These are phyloP conservation scores for Drosophila murphyi DNA, from an alignment of 1,140 invertebrate genomes.

Conservation along the genomic window DNA sequence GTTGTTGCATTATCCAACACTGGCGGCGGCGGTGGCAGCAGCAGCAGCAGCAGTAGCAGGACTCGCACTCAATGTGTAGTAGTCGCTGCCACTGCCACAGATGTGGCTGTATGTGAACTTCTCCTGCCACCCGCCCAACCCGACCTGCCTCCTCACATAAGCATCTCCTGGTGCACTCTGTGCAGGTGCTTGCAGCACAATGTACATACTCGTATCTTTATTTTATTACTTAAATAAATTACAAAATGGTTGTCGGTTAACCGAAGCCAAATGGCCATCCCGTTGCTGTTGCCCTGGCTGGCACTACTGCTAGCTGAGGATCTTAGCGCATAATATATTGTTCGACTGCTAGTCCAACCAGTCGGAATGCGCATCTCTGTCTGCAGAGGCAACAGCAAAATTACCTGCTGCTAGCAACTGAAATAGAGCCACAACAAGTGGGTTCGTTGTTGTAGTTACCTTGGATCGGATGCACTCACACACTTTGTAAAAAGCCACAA, in stretches of 20 bases:
- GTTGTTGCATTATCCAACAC: constrained; percentile 13
- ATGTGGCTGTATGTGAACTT: constrained; percentile 3
- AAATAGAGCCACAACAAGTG: constrained; percentile 11
- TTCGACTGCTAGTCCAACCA: constrained; percentile 15
- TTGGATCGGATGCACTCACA: constrained; percentile 11
- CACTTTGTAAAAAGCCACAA: neutral
- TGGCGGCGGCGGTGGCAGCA: constrained; percentile 16
- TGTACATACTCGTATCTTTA: constrained; percentile 70
- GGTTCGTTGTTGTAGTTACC: neutral
- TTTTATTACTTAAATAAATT: constrained; percentile 83
- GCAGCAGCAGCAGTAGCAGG: constrained; percentile 15
- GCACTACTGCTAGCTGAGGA: constrained; percentile 28
- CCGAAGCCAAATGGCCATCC: constrained; percentile 72
- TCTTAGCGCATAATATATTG: constrained; percentile 78
- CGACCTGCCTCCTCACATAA: neutral
- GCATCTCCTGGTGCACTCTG: constrained; percentile 5
- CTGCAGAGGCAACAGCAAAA: constrained; percentile 26
- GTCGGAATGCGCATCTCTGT: neutral
- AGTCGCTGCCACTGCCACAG: constrained; percentile 21
- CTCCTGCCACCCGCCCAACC: neutral
- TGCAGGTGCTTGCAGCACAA: constrained; percentile 42
- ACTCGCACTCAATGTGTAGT: constrained; percentile 17
- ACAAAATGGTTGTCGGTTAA: constrained; percentile 81
- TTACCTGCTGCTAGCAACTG: neutral
- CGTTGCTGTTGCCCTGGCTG: constrained; percentile 1